Percentiles rank a stretch among this genome's conserved stretches.
phyloP scores from a whole-genome alignment of 2,797 vertebrate species.

The Hydrolagus colliei region DNA sequence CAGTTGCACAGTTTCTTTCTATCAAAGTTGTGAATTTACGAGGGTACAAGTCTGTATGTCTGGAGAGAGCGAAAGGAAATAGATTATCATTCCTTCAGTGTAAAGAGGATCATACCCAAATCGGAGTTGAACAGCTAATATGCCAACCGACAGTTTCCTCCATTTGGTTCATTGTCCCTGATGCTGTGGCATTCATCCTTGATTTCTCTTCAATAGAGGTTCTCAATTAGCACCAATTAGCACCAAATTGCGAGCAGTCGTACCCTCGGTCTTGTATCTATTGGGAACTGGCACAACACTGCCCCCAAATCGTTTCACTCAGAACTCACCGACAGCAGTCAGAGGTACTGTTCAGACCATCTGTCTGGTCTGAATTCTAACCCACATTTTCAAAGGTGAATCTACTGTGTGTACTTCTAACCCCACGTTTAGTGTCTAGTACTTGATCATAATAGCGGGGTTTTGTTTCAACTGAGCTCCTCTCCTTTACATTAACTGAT shows the following conservation, averaged over 20 bases:
- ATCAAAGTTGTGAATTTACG: too few relatives aligned
- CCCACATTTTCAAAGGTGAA: not conserved
- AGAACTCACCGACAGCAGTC: not conserved
- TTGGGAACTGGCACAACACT: not conserved
- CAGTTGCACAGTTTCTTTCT: too few relatives aligned
- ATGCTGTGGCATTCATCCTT: not conserved
- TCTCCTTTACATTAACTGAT: not conserved
- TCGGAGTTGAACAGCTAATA: not conserved
- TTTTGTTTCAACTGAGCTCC: not conserved
- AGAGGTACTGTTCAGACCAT: not conserved
- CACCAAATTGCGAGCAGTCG: not conserved
- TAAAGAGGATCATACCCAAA: too few relatives aligned
- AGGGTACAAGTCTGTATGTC: too few relatives aligned
- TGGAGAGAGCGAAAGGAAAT: too few relatives aligned
- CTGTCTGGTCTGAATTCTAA: slow-evolving; percentile 10
- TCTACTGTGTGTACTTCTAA: not conserved
- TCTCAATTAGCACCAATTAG: not conserved
- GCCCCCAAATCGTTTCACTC: not conserved
- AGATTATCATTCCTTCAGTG: not conserved
- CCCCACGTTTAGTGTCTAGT: not conserved
- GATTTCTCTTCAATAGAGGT: not conserved
- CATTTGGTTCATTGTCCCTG: not conserved
- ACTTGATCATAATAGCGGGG: not conserved
- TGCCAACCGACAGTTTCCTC: not conserved
- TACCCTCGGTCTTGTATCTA: not conserved